Evolutionary conservation across 2,888 invertebrate species (phyloP), one percentile per base, ranked within the genome.

Genomic region (Leptinotarsa peninsularis): DNA sequence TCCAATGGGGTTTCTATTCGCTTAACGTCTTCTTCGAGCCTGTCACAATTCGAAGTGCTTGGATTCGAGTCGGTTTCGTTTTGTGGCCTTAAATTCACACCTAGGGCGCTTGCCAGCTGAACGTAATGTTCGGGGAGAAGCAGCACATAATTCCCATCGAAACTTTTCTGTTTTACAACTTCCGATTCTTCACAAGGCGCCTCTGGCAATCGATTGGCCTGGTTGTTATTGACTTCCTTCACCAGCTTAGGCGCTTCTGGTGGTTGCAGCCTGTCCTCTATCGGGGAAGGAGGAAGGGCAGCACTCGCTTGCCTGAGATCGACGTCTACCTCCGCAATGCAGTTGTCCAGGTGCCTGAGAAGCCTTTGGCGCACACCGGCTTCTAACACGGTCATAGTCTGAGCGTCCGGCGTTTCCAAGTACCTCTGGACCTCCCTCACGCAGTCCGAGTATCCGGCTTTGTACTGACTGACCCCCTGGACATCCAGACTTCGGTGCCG

Each of bases 401-500:
- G 91, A 73, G 91, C 90, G 84, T 92, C 92, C 14, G 92, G 91
- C 0, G 91, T 91, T 79, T 92, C 92, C 80, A 92, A 86, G 82
- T 92, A 92, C 72, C 90, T 79, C 80, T 89, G 87, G 67, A 93
- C 92, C 89, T 93, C 93, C 78, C 91, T 87, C 14, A 92, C 91
- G 84, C 93, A 93, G 84, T 93, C 93, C 81, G 91, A 89, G 84
- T 92, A 93, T 14, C 93, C 93, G 33, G 92, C 91, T 81, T 91
- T 90, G 87, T 92, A 93, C 87, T 92, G 93, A 87, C 90, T 91
- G 77, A 91, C 87, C 85, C 90, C 89, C 74, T 91, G 91, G 80
- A 91, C 91, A 80, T 93, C 92, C 52, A 93, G 88, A 80, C 93
- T 92, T 79, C 94, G 91, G 85, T 94, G 94, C 81, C 93, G 88